These are phyloP conservation scores for Ditylenchus dipsaci DNA, from an alignment of 1,140 invertebrate genomes.

Conservation along the genomic window DNA sequence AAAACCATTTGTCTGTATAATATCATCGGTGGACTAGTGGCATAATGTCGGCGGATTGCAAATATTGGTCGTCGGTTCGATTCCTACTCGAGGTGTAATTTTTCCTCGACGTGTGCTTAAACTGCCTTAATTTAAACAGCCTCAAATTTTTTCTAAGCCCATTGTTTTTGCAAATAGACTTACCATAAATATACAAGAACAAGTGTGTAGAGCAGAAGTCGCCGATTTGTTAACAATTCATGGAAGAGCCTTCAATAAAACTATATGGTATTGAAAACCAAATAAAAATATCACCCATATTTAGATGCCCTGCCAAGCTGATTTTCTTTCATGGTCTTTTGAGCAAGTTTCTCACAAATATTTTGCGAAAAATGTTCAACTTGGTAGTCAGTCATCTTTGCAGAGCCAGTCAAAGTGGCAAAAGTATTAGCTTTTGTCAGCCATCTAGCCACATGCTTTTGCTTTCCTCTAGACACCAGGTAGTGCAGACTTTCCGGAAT, in stretches of 20 bases:
- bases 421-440: constrained; percentile 1
- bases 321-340: constrained; percentile 8
- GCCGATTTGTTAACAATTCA: constrained; percentile 11
- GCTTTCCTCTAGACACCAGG: constrained; percentile 31
- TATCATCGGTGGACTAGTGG: too few species aligned
- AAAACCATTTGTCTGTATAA: too few species aligned
- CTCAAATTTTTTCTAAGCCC: too few species aligned
- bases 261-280: too few species aligned
- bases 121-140: too few species aligned
- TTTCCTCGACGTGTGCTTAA: too few species aligned
- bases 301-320: background rate
- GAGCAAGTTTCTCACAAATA: background rate
- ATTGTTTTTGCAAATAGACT: too few species aligned
- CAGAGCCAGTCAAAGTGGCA: background rate
- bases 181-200: constrained; percentile 37
- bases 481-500: constrained; percentile 47
- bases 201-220: constrained; percentile 29
- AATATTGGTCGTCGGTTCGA: too few species aligned
- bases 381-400: background rate
- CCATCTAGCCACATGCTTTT: constrained; percentile 19
- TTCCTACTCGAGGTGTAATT: too few species aligned
- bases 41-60: too few species aligned
- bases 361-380: background rate
- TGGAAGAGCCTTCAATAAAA: background rate
- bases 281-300: background rate